phyloP scores from a whole-genome alignment of 1,140 invertebrate species.

The Brevipalpus yothersi region DNA sequence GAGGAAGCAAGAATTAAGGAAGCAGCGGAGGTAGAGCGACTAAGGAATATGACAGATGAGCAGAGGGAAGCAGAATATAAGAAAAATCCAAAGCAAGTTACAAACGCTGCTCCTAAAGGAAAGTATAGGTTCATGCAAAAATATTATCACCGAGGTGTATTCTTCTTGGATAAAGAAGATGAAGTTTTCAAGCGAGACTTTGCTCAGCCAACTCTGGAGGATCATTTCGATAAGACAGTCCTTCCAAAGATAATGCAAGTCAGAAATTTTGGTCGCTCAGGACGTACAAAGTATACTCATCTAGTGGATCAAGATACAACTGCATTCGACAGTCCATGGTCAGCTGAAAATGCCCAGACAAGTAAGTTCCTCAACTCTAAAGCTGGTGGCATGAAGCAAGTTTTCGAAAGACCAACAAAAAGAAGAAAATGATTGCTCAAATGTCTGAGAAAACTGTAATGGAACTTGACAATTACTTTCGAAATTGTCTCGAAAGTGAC shows the following conservation, averaged over 20 bases:
- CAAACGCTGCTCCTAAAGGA: conserved; percentile 85
- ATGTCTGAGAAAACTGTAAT: too few relatives aligned
- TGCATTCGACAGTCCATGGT: conserved; percentile 89
- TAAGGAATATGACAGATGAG: conserved; percentile 88
- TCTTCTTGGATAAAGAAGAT: conserved; percentile 88
- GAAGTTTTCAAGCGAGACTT: conserved; percentile 82
- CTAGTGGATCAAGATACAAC: conserved; percentile 98
- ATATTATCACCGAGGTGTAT: conserved; percentile 96
- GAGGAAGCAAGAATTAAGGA: conserved; percentile 45
- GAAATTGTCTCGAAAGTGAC: too few relatives aligned
- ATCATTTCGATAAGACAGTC: conserved; percentile 97
- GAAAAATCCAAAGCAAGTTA: conserved; percentile 74
- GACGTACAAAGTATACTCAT: conserved; percentile 96
- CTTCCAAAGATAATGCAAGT: conserved; percentile 99
- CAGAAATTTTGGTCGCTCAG: conserved; percentile 96
- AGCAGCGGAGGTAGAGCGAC: conserved; percentile 60
- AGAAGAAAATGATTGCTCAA: conserved; percentile 13
- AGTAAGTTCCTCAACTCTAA: conserved; percentile 60
- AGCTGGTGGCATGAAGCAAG: conserved; percentile 83
- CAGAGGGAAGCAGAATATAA: conserved; percentile 65
- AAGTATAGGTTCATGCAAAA: conserved; percentile 99
- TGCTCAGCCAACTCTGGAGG: conserved; percentile 84
- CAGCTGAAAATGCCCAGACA: conserved; percentile 60
- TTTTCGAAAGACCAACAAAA: conserved; percentile 62
- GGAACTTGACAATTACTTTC: too few relatives aligned